Conservation (phyloP, 2,888 invertebrate species). For the Ennomos fuscantarius region DNA sequence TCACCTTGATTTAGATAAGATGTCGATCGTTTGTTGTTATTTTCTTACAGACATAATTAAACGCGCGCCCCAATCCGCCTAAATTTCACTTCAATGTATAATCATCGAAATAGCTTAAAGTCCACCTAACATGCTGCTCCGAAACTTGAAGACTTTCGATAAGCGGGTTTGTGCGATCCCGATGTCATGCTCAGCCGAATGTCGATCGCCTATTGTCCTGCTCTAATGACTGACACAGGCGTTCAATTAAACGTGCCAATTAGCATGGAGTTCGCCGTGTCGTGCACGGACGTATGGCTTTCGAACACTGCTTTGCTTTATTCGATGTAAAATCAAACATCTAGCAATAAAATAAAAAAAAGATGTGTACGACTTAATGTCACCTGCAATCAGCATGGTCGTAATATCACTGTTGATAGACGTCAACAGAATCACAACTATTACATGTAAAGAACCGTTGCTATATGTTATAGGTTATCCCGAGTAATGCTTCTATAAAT, state of each 20-base stretch:
- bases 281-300: conserved; percentile 50
- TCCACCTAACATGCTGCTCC: too few species aligned
- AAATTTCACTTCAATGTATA: too few species aligned
- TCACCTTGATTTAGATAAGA: too few species aligned
- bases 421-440: too few species aligned
- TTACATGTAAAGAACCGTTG: too few species aligned
- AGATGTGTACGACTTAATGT: neutral
- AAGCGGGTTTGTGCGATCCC: conserved; percentile 15
- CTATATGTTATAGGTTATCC: too few species aligned
- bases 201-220: conserved; percentile 73
- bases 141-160: neutral
- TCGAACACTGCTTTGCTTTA: conserved; percentile 40
- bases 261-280: conserved; percentile 64
- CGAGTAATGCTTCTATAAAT: too few species aligned
- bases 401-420: conserved; percentile 13
- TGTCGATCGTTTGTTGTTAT: too few species aligned
- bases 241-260: conserved; percentile 79
- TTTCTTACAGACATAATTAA: too few species aligned
- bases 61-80: too few species aligned
- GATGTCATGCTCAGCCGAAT: conserved; percentile 47
- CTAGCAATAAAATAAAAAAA: neutral
- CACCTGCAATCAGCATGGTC: neutral
- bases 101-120: too few species aligned
- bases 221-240: conserved; percentile 74
- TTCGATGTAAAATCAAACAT: too few species aligned